These are phyloP conservation scores for Erpobdella octoculata DNA, from an alignment of 2,888 invertebrate species.

Conservation along the genomic window DNA sequence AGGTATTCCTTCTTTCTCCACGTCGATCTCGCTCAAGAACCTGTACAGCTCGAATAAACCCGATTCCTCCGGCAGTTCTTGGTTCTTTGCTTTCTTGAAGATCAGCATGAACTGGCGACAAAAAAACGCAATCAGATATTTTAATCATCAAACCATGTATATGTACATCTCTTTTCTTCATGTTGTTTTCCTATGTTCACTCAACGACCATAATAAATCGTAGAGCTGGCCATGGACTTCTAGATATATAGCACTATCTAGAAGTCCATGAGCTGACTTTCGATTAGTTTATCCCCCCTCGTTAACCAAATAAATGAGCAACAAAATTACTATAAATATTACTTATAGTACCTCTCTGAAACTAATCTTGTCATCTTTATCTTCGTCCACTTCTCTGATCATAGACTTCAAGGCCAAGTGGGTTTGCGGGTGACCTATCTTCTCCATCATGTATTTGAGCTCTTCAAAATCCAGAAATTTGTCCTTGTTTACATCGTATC, in stretches of 20 bases:
- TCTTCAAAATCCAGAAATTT: background rate
- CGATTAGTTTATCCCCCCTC: too few relatives aligned
- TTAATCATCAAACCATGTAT: too few relatives aligned
- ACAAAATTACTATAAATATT: too few relatives aligned
- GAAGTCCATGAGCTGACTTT: too few relatives aligned
- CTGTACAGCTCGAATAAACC: background rate
- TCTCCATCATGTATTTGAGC: slow-evolving; percentile 1
- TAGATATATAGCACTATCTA: too few relatives aligned
- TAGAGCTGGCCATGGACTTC: too few relatives aligned
- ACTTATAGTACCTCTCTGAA: slow-evolving; percentile 5
- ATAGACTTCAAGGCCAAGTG: background rate
- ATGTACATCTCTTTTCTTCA: too few relatives aligned
- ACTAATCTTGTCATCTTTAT: background rate
- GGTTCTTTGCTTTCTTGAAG: slow-evolving; percentile 5
- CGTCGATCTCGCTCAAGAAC: background rate
- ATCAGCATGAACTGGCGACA: background rate
- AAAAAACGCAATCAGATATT: too few relatives aligned
- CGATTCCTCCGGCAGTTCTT: background rate
- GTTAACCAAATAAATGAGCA: too few relatives aligned
- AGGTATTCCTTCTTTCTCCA: background rate
- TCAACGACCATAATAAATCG: too few relatives aligned
- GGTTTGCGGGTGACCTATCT: background rate
- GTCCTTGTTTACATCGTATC: background rate
- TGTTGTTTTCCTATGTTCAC: too few relatives aligned
- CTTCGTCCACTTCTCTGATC: background rate